Conservation (phyloP, 2,888 invertebrate genomes). For the Dicycla oo region DNA sequence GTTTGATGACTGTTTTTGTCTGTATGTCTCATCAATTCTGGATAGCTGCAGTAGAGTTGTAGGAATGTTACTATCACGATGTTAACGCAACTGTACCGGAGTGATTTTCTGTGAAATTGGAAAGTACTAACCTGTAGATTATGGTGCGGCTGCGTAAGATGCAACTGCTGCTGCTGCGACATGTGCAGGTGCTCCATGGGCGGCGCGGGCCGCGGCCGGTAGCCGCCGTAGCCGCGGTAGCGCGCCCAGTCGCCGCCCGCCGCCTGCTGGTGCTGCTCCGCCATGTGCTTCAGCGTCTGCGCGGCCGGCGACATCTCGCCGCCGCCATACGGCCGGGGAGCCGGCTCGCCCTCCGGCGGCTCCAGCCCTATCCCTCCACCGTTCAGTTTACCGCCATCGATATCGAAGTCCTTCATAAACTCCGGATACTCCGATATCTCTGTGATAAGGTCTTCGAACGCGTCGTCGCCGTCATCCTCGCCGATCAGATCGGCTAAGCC, state of each 20-base stretch:
- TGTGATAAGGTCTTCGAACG: conserved; percentile 96
- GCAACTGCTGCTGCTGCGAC: conserved; percentile 96
- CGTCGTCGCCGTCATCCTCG: conserved; percentile 95
- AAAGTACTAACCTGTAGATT: conserved; percentile 93
- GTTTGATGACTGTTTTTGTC: conserved; percentile 1
- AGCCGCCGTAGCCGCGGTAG: conserved; percentile 89
- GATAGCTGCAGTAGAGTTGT: not conserved
- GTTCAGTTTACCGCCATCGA: conserved; percentile 84
- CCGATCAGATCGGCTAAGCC: conserved; percentile 95
- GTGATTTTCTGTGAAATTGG: not conserved
- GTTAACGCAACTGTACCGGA: not conserved
- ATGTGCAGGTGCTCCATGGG: conserved; percentile 92
- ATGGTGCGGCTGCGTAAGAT: conserved; percentile 95
- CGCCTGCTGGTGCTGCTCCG: conserved; percentile 97
- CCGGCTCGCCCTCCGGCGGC: conserved; percentile 86
- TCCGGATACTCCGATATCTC: conserved; percentile 96
- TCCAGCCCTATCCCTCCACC: conserved; percentile 80
- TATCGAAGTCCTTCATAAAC: conserved; percentile 95
- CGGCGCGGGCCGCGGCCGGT: conserved; percentile 84
- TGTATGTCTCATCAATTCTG: not conserved
- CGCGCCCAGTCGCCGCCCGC: conserved; percentile 90
- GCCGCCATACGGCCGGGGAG: conserved; percentile 86
- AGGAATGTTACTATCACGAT: not conserved
- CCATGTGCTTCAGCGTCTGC: conserved; percentile 98
- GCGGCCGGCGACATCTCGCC: conserved; percentile 97